These are phyloP conservation scores for Muschampia plurimacula DNA, from an alignment of 2,888 invertebrate species.

Conservation along the genomic window DNA sequence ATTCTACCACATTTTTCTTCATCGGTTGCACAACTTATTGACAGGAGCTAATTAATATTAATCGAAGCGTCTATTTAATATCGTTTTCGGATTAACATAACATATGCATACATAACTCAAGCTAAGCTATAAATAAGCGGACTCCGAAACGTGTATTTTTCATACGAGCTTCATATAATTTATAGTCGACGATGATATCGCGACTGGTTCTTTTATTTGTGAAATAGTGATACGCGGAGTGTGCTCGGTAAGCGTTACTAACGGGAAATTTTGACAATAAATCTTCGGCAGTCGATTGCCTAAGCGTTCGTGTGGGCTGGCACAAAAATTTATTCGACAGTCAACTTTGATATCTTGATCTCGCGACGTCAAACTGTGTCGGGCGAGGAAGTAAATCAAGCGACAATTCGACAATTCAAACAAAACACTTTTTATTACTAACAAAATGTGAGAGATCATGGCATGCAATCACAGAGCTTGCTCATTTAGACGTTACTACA, in stretches of 20 bases:
- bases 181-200: slow-evolving; percentile 84
- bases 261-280: slow-evolving; percentile 85
- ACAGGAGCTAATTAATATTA: slow-evolving; percentile 54
- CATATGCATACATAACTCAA: slow-evolving; percentile 75
- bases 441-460: slow-evolving; percentile 43
- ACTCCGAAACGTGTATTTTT: slow-evolving; percentile 82
- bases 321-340: slow-evolving; percentile 79
- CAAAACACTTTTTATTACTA: slow-evolving; percentile 46
- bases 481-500: slow-evolving; percentile 56
- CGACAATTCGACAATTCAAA: slow-evolving; percentile 54
- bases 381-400: slow-evolving; percentile 56
- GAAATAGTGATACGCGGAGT: slow-evolving; percentile 85
- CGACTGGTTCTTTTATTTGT: slow-evolving; percentile 85
- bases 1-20: slow-evolving; percentile 29
- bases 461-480: slow-evolving; percentile 57
- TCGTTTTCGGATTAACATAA: slow-evolving; percentile 65
- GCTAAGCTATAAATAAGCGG: slow-evolving; percentile 80
- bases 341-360: slow-evolving; percentile 81
- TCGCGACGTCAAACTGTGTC: slow-evolving; percentile 64
- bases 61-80: slow-evolving; percentile 67
- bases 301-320: slow-evolving; percentile 83
- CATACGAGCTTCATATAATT: slow-evolving; percentile 82
- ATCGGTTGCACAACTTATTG: slow-evolving; percentile 44
- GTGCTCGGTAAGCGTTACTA: slow-evolving; percentile 84
- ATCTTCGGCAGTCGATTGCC: slow-evolving; percentile 84